phyloP scores from a whole-genome alignment of 2,797 vertebrate genomes.

The Oreochromis grahami region DNA sequence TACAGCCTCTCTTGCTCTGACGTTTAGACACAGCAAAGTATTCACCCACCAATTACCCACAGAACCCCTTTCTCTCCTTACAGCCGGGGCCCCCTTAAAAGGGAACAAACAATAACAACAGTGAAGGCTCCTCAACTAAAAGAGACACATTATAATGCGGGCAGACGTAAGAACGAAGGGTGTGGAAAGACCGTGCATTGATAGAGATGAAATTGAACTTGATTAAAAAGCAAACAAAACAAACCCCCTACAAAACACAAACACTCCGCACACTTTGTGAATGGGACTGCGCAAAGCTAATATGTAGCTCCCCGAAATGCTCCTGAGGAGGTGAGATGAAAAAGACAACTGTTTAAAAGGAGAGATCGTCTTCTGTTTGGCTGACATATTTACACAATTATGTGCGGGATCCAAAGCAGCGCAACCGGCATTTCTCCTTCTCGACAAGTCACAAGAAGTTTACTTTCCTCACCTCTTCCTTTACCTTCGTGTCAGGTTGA shows the following conservation, averaged over 20 bases:
- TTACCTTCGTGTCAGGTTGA: constrained; percentile 54
- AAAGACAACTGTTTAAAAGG: constrained; percentile 67
- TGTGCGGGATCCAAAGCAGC: constrained; percentile 56
- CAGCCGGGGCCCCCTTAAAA: constrained; percentile 37
- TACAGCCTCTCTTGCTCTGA: constrained; percentile 57
- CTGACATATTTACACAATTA: constrained; percentile 80
- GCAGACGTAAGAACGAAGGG: constrained; percentile 49
- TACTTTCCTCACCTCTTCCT: constrained; percentile 28
- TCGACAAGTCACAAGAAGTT: constrained; percentile 60
- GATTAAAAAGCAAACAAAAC: constrained; percentile 74
- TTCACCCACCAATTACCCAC: constrained; percentile 77
- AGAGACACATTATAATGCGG: constrained; percentile 57
- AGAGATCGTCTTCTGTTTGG: constrained; percentile 61
- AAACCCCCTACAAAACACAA: constrained; percentile 61
- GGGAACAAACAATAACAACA: constrained; percentile 58
- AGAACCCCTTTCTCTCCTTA: constrained; percentile 64
- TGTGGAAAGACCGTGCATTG: constrained; percentile 19
- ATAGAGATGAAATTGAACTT: constrained; percentile 61
- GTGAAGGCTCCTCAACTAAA: constrained; percentile 52
- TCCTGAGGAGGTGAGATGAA: constrained; percentile 64
- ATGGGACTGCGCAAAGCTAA: constrained; percentile 52
- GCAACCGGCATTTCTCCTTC: constrained; percentile 42
- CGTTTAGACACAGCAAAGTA: constrained; percentile 69
- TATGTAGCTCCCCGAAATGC: constrained; percentile 37
- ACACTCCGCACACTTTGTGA: constrained; percentile 51